Conservation (phyloP, 2,113 vertebrate genomes). For the Archilochus colubris region DNA sequence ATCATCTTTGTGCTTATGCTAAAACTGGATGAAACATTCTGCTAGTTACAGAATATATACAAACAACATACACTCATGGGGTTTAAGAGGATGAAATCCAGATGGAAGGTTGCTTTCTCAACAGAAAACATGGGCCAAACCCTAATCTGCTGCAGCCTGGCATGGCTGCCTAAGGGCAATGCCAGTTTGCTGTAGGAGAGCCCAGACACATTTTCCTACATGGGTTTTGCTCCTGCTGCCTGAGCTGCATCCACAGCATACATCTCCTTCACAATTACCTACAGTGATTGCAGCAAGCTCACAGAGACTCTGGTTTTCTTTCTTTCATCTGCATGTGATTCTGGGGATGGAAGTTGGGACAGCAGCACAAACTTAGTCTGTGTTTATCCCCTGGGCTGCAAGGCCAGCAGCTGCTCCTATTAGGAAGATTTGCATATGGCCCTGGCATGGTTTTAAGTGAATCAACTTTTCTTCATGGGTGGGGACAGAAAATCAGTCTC, state of each 20-base stretch:
- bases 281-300: not conserved
- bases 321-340: not conserved
- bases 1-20: not conserved
- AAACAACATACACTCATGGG: not conserved
- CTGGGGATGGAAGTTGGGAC: not conserved
- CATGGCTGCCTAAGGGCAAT: not conserved
- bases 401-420: conserved; percentile 40
- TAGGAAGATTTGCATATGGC: conserved; percentile 39
- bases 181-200: conserved; percentile 22
- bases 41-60: not conserved
- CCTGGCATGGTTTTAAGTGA: not conserved
- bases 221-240: not conserved
- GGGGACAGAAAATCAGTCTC: conserved; percentile 57
- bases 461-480: conserved; percentile 33
- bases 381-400: conserved; percentile 56
- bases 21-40: not conserved
- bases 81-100: conserved; percentile 33
- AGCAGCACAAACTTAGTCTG: not conserved
- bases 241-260: not conserved
- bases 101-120: conserved; percentile 24
- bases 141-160: conserved; percentile 39
- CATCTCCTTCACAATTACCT: not conserved
- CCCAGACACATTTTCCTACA: not conserved
- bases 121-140: not conserved
- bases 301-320: accelerated